Evolutionary conservation across 1,140 invertebrate genomes (phyloP), one percentile per base, ranked within the genome.

Genomic region (Zaprionus kolodkinae): DNA sequence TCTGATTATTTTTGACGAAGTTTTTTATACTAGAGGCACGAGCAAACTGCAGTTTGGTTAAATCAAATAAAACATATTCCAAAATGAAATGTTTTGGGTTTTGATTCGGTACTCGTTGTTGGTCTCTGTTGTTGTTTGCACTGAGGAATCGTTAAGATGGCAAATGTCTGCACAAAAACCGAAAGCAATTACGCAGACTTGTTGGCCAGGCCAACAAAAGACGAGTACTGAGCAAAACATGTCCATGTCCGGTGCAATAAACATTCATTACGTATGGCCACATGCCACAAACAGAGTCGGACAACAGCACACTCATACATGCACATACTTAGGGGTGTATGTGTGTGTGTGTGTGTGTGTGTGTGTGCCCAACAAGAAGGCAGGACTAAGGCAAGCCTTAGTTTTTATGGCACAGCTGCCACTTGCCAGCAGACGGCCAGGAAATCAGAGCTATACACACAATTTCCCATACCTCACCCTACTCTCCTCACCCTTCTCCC

Each of bases 231-330:
- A 87, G 74, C 79, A 88, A 81, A 89, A 85, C 85, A 88, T 88
- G 84, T 89, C 82, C 85, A 84, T 90, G 85, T 88, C 81, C 86
- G 75, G 72, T 90, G 85, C 85, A 89, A 89, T 89, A 89, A 89
- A 89, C 85, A 89, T 89, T 89, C 85, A 89, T 89, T 89, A 89
- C 86, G 86, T 79, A 81, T 89, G 86, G 76, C 45, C 81, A 72
- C 80, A 80, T 89, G 81, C 85, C 85, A 78, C 85, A 88, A 88
- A 76, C 85, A 88, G 85, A 88, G 35, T 27, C 61, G 75, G 78
- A 57, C 78, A 76, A 70, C 60, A 36, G 59, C 63, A 43, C 68
- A 45, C 40, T 15, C 40, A 45, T 4, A 15, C 40, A 45, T n/a
- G 15, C 40, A 48, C 11, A 50, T n/a, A 50, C 17, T 12, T 17